A percentile compares a stretch with the other conserved stretches of the same genome.
These are phyloP conservation scores for Nothoprocta perdicaria DNA, from an alignment of 2,113 vertebrate species.

Conservation along the genomic window DNA sequence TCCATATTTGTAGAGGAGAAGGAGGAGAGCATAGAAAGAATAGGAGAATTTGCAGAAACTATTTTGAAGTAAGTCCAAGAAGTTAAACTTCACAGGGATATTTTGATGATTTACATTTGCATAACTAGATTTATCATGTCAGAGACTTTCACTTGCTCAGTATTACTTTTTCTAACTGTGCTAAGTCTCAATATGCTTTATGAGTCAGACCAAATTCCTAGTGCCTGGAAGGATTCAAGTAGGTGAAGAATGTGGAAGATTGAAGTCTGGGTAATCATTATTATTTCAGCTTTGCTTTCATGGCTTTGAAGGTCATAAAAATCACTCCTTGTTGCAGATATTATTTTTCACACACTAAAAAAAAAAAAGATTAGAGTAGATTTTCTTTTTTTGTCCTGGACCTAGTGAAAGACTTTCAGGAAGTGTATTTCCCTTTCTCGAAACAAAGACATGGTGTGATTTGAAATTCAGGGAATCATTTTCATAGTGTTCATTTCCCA, in stretches of 20 bases:
- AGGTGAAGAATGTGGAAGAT: not conserved
- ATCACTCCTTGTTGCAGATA: constrained; percentile 12
- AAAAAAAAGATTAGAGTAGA: not conserved
- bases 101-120: not conserved
- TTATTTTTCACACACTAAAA: constrained; percentile 43
- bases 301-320: constrained; percentile 46
- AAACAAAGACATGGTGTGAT: constrained; percentile 13
- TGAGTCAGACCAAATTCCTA: constrained; percentile 6
- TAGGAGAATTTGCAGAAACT: not conserved
- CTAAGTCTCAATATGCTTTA: not conserved
- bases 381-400: not conserved
- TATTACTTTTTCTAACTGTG: not conserved
- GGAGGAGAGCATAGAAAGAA: not conserved
- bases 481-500: constrained; percentile 60
- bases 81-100: constrained; percentile 2
- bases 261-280: constrained; percentile 29
- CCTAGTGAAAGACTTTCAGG: constrained; percentile 36
- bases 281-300: constrained; percentile 46
- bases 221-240: constrained; percentile 1
- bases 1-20: not conserved
- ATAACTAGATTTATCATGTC: not conserved
- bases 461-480: constrained; percentile 46
- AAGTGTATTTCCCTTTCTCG: constrained; percentile 55
- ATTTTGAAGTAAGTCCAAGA: not conserved
- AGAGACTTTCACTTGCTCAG: not conserved